Base-by-base conservation (phyloP, 2,113 vertebrate species). In the Melanerpes aurifrons region DNA sequence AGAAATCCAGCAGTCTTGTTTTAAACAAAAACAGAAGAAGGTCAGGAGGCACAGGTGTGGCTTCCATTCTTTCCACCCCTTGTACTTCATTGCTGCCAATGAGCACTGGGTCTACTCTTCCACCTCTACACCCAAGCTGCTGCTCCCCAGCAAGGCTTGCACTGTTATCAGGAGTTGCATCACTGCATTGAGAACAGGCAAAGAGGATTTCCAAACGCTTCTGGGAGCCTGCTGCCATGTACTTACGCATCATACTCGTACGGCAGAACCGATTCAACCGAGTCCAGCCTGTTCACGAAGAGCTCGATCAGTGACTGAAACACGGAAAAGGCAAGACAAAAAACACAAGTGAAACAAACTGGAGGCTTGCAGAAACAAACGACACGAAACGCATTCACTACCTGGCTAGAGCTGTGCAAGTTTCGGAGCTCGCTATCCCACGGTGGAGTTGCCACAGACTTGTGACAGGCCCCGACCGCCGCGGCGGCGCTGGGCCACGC, bases 211-310 rank as follows among this genome's bases (percentile, higher is more conserved):
- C 75, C n/a, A 50, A 70, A 40, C 4, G 1, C 61, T 56, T 15
- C 71, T 5, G 22, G 26, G 43, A 72, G 50, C 25, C 20, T 12
- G 17, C 1, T 32, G 18, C 2, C 0, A 56, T 2, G 8, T 95
- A 99, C 98, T 98, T 97, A 99, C 98, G 97, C 97, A 48, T 99
- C 98, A 81, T 99, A 99, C 71, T 99, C 98, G 17, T 98, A 99
- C 0, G 98, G 98, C 26, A 99, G 95, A 57, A 99, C 98, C 11
- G 98, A 99, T 93, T 99, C 98, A 48, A 99, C 98, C 0, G 99
- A 99, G 94, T 99, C 99, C 96, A 99, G 84, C 11, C 98, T 98
- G 89, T 99, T 99, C 82, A 99, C 98, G 95, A 98, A 99, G 28
- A 99, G 96, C 95, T 98, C 96, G 37, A 99, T 98, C 4, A 86